Percentiles rank a stretch among this genome's conserved stretches.
Evolutionary conservation across 2,797 vertebrate species (phyloP).

Genomic region (Sphaeramia orbicularis): DNA sequence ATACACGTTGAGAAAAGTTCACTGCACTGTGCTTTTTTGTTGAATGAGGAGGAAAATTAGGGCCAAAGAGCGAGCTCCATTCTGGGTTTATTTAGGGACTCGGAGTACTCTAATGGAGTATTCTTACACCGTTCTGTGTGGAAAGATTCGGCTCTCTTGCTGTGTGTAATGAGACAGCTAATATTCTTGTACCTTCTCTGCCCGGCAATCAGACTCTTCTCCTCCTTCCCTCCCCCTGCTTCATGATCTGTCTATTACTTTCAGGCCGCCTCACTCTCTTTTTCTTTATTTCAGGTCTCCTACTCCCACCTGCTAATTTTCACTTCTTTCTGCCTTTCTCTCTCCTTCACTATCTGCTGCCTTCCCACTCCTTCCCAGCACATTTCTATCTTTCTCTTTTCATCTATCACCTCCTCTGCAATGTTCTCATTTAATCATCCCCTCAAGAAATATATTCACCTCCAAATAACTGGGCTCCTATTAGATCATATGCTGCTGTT

Average conservation of each 20-base stretch:
- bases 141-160: constrained; percentile 57
- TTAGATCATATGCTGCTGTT: constrained; percentile 78
- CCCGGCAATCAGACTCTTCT: constrained; percentile 63
- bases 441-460: constrained; percentile 86
- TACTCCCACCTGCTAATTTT: constrained; percentile 83
- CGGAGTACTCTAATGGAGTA: constrained; percentile 67
- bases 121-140: constrained; percentile 70
- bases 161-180: constrained; percentile 77
- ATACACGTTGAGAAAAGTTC: constrained; percentile 31
- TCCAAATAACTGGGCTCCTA: constrained; percentile 77
- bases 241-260: constrained; percentile 66
- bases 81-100: constrained; percentile 46
- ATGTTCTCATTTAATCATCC: constrained; percentile 88
- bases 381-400: constrained; percentile 80
- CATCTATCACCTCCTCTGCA: constrained; percentile 88
- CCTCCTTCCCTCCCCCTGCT: constrained; percentile 38
- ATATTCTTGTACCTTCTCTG: constrained; percentile 64
- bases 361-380: constrained; percentile 82
- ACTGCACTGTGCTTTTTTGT: constrained; percentile 36
- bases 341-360: constrained; percentile 69
- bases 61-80: constrained; percentile 43
- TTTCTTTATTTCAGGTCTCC: constrained; percentile 66
- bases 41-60: constrained; percentile 55
- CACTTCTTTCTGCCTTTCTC: constrained; percentile 70
- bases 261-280: constrained; percentile 48